Conservation (phyloP, 2,113 vertebrate species). For the Meleagris gallopavo region DNA sequence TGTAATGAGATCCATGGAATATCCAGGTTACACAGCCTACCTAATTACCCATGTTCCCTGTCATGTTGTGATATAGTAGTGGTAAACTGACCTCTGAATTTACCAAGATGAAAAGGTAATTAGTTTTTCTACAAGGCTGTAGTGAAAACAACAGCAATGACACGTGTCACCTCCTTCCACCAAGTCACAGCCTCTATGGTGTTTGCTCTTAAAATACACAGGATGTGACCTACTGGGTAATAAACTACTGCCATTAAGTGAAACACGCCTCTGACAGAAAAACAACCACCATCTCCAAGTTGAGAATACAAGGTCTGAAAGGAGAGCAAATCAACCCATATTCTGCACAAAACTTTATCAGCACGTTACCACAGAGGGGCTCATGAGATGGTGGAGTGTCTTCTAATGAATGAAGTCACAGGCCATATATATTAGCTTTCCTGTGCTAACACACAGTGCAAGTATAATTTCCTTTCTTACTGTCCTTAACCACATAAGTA, state of each 20-base stretch:
- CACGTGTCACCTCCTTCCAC: constrained; percentile 82
- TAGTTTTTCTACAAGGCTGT: constrained; percentile 88
- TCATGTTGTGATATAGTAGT: constrained; percentile 88
- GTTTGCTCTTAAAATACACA: constrained; percentile 81
- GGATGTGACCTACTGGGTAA: constrained; percentile 81
- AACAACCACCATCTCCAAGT: constrained; percentile 71
- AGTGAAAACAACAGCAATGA: constrained; percentile 83
- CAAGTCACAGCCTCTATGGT: constrained; percentile 80
- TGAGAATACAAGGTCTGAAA: constrained; percentile 68
- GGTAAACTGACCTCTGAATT: constrained; percentile 89
- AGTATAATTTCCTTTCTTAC: background rate
- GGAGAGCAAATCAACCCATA: constrained; percentile 73
- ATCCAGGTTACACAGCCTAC: constrained; percentile 88
- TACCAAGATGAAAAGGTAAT: constrained; percentile 92
- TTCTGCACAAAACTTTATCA: constrained; percentile 67
- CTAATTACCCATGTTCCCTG: constrained; percentile 88
- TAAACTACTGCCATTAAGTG: constrained; percentile 81
- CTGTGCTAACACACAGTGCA: background rate
- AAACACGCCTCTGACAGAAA: constrained; percentile 75
- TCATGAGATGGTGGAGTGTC: constrained; percentile 35
- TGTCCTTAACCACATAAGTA: background rate
- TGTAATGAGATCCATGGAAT: constrained; percentile 90
- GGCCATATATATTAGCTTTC: background rate
- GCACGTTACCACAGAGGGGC: background rate
- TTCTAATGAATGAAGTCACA: constrained; percentile 60